phyloP scores from a whole-genome alignment of 2,888 invertebrate species.

The Nomada fabriciana region DNA sequence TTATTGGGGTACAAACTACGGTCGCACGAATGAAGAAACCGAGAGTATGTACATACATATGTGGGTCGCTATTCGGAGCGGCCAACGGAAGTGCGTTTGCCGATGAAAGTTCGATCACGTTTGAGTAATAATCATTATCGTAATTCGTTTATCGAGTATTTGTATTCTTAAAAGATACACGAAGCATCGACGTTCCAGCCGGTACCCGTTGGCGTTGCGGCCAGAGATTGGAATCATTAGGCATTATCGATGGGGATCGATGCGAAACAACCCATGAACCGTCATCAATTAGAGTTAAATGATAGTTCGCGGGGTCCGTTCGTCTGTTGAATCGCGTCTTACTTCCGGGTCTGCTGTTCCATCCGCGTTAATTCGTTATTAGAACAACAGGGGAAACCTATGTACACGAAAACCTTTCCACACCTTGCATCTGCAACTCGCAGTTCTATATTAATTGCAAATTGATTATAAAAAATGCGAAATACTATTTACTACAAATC shows the following conservation, averaged over 20 bases:
- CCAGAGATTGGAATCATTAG: constrained; percentile 67
- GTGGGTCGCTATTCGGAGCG: neutral
- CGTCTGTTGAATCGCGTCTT: constrained; percentile 35
- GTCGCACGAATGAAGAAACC: constrained; percentile 3
- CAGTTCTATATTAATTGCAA: too few relatives aligned
- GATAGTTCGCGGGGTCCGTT: constrained; percentile 64
- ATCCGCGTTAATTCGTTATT: constrained; percentile 49
- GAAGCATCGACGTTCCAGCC: constrained; percentile 15
- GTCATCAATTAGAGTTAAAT: constrained; percentile 71
- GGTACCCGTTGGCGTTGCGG: constrained; percentile 51
- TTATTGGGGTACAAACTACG: neutral
- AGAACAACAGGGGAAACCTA: neutral
- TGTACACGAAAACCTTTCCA: too few relatives aligned
- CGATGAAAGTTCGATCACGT: constrained; percentile 15
- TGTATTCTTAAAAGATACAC: constrained; percentile 3
- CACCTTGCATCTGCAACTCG: too few relatives aligned
- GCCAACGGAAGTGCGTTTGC: neutral
- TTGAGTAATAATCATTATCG: neutral
- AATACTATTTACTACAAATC: too few relatives aligned
- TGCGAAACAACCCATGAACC: constrained; percentile 62
- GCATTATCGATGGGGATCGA: constrained; percentile 73
- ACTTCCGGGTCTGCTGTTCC: constrained; percentile 60
- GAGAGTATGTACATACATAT: neutral
- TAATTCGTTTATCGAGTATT: constrained; percentile 16
- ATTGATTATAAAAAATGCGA: too few relatives aligned